These are phyloP conservation scores for Bombus soroeensis DNA, from an alignment of 1,140 invertebrate species.

Conservation along the genomic window DNA sequence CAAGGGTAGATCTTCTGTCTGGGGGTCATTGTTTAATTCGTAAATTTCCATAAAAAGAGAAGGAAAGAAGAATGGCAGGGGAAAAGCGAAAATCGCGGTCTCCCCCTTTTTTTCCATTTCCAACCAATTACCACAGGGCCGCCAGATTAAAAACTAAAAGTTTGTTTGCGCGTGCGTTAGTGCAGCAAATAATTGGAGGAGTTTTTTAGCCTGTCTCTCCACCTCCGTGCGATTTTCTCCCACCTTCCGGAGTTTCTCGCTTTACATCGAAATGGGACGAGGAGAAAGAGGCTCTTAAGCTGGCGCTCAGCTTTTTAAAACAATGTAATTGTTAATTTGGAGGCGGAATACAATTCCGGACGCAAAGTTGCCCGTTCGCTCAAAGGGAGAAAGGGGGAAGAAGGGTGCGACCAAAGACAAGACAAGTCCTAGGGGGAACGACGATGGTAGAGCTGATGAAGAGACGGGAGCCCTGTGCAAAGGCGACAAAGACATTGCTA, in stretches of 20 bases:
- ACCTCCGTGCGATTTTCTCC: conserved; percentile 13
- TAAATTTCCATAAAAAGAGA: background rate
- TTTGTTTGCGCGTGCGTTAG: conserved; percentile 51
- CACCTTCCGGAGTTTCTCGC: conserved; percentile 42
- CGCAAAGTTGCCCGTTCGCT: conserved; percentile 59
- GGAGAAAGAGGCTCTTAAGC: conserved; percentile 49
- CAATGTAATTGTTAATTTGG: conserved; percentile 73
- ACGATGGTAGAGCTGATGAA: conserved; percentile 44
- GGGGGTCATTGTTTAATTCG: background rate
- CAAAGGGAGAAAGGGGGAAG: conserved; percentile 47
- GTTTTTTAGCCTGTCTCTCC: conserved; percentile 46
- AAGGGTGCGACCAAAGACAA: conserved; percentile 1
- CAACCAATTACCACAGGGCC: conserved; percentile 38
- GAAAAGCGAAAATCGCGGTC: background rate
- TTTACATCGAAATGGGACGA: conserved; percentile 37
- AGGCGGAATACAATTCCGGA: conserved; percentile 67
- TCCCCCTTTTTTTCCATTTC: conserved; percentile 27
- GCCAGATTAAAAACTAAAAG: conserved; percentile 61
- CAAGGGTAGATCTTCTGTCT: background rate
- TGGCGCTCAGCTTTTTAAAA: conserved; percentile 67
- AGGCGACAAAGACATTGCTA: conserved; percentile 68
- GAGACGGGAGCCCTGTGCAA: conserved; percentile 48
- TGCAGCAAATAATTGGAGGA: conserved; percentile 62
- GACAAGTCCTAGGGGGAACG: background rate
- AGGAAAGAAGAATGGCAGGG: no score